phyloP scores from a whole-genome alignment of 1,140 invertebrate species.

The Sweltsa coloradensis region DNA sequence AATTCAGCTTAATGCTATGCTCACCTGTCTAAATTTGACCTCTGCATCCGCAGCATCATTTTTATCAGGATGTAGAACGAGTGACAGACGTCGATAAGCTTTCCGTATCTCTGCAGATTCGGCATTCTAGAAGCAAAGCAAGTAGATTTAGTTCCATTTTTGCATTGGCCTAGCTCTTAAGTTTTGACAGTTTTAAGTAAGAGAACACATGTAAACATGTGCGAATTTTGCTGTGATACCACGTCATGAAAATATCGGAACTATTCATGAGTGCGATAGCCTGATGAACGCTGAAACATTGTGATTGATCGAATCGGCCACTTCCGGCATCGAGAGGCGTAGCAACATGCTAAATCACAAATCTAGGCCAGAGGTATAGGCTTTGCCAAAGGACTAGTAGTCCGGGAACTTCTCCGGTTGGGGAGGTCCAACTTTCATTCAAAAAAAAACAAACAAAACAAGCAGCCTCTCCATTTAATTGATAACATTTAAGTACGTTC shows the following conservation, averaged over 20 bases:
- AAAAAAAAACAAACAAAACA: no score
- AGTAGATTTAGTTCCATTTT: not conserved
- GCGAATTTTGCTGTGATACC: not conserved
- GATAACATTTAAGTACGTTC: no score
- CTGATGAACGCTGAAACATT: not conserved
- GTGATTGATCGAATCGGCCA: no score
- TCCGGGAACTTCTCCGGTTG: no score
- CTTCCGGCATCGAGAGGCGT: no score
- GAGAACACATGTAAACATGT: not conserved
- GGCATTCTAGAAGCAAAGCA: conserved; percentile 52
- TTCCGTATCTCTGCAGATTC: conserved; percentile 67
- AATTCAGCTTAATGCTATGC: no score
- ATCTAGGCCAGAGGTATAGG: no score
- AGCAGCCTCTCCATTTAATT: no score
- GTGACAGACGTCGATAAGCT: conserved; percentile 78
- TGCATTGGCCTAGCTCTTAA: not conserved
- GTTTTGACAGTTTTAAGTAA: not conserved
- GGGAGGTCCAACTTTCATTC: no score
- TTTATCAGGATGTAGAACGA: conserved; percentile 89
- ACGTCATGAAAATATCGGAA: not conserved
- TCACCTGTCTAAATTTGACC: conserved; percentile 77
- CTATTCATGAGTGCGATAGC: not conserved
- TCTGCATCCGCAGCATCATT: conserved; percentile 83
- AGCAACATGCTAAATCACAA: no score
- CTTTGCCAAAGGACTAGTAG: no score